A percentile compares a stretch with the other conserved stretches of the same genome.
These are phyloP conservation scores for Campylorhamphus procurvoides DNA, from an alignment of 2,113 vertebrate genomes.

Conservation along the genomic window DNA sequence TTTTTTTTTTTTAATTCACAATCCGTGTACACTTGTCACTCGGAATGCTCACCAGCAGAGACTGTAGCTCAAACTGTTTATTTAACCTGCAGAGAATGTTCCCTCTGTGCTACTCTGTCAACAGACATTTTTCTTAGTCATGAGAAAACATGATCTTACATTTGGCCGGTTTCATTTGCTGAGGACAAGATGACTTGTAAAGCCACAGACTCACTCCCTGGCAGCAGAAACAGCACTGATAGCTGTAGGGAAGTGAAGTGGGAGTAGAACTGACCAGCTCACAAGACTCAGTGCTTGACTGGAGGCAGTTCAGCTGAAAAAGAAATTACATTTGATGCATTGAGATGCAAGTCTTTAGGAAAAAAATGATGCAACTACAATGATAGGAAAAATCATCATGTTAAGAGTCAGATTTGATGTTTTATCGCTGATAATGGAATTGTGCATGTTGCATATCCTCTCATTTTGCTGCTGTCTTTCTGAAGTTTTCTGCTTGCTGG, in stretches of 20 bases:
- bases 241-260: not conserved
- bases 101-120: not conserved
- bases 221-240: not conserved
- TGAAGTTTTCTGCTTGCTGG: not conserved
- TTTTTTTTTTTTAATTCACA: not conserved
- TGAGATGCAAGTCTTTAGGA: not conserved
- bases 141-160: not conserved
- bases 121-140: not conserved
- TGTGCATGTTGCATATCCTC: rapidly evolving
- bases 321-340: not conserved
- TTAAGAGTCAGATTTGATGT: not conserved
- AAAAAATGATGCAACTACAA: not conserved
- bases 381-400: not conserved
- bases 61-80: not conserved
- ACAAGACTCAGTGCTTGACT: not conserved
- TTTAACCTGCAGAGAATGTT: not conserved
- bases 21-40: not conserved
- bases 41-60: not conserved
- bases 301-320: not conserved
- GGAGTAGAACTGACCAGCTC: not conserved
- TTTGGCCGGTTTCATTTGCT: not conserved
- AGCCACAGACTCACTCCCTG: not conserved
- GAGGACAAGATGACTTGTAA: not conserved
- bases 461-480: not conserved
- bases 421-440: not conserved